A percentile compares a stretch with the other conserved stretches of the same genome.
phyloP scores from a whole-genome alignment of 2,113 vertebrate species.

The Gnathonemus longibarbis region DNA sequence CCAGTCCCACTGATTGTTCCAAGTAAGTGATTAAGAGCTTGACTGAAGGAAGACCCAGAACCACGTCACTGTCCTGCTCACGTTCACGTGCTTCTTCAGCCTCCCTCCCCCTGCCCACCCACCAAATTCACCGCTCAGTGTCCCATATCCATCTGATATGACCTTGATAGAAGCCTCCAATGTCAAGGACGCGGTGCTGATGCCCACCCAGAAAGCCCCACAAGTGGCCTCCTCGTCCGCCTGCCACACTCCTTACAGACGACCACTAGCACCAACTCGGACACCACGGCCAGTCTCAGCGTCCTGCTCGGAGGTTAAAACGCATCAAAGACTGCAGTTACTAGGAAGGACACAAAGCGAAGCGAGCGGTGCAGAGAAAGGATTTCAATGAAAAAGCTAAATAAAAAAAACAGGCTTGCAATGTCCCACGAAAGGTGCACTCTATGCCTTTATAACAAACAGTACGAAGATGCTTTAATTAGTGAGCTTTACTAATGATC shows the following conservation, averaged over 20 bases:
- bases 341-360: neutral
- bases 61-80: neutral
- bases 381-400: neutral
- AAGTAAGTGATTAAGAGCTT: conserved; percentile 1
- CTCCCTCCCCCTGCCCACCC: neutral
- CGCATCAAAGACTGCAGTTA: neutral
- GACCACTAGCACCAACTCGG: neutral
- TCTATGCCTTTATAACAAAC: neutral
- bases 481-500: neutral
- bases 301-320: neutral
- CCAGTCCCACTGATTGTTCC: neutral
- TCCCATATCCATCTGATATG: neutral
- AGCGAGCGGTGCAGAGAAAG: neutral
- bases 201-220: neutral
- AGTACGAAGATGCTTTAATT: neutral
- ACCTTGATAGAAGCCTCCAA: neutral
- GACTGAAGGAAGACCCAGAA: conserved; percentile 16
- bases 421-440: neutral
- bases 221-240: neutral
- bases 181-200: neutral
- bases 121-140: neutral
- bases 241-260: neutral
- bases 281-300: neutral
- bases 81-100: neutral
- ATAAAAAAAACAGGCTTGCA: neutral